Evolutionary conservation across 2,888 invertebrate genomes (phyloP).

Genomic region (Papilio demoleus): DNA sequence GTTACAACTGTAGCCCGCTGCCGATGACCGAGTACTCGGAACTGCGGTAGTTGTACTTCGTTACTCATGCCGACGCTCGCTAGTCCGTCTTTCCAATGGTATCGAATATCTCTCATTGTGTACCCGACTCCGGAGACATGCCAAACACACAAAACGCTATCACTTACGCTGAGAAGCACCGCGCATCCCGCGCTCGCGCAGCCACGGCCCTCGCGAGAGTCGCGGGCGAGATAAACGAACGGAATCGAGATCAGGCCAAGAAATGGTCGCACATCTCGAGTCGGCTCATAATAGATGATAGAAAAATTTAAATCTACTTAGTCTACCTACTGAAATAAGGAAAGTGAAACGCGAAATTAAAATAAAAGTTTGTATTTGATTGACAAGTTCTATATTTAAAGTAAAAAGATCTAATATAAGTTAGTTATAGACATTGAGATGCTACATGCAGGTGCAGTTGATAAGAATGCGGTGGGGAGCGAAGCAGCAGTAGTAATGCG

Average conservation of each 20-base stretch:
- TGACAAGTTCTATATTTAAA: slow-evolving; percentile 13
- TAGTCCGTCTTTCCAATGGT: slow-evolving; percentile 97
- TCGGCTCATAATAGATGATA: slow-evolving; percentile 66
- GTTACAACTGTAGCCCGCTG: slow-evolving; percentile 97
- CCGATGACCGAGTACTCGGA: slow-evolving; percentile 97
- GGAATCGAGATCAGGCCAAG: slow-evolving; percentile 51
- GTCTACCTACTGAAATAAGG: slow-evolving; percentile 53
- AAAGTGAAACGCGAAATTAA: slow-evolving; percentile 44
- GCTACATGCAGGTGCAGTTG: slow-evolving; percentile 36
- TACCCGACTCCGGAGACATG: slow-evolving; percentile 93
- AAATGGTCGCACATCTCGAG: slow-evolving; percentile 49
- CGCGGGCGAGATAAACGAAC: slow-evolving; percentile 59
- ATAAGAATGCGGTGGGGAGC: slow-evolving; percentile 39
- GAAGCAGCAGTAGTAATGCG: slow-evolving; percentile 62
- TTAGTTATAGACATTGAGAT: slow-evolving; percentile 38
- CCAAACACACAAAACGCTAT: slow-evolving; percentile 84
- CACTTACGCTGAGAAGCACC: slow-evolving; percentile 81
- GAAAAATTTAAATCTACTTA: slow-evolving; percentile 71
- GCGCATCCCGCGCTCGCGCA: slow-evolving; percentile 58
- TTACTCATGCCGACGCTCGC: slow-evolving; percentile 97
- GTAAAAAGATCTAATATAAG: slow-evolving; percentile 36
- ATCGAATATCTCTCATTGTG: slow-evolving; percentile 98
- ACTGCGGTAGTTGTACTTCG: slow-evolving; percentile 98
- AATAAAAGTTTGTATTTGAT: slow-evolving; percentile 35
- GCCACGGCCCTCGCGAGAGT: slow-evolving; percentile 60